These are phyloP conservation scores for Aphidoletes aphidimyza DNA, from an alignment of 2,888 invertebrate species.

Conservation along the genomic window DNA sequence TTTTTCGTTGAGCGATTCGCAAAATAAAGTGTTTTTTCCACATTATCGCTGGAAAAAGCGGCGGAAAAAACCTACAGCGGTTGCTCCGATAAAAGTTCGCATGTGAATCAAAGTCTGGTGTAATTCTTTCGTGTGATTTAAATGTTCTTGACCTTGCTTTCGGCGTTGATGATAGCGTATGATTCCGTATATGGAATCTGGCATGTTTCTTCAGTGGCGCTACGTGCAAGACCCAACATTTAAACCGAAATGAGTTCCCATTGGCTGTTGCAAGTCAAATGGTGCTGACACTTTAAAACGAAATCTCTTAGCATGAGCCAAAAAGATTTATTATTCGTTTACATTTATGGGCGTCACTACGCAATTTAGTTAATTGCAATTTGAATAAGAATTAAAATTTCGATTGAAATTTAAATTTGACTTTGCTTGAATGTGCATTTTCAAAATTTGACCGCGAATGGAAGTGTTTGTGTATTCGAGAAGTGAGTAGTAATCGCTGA, in stretches of 20 bases:
- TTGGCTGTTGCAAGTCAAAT: background rate
- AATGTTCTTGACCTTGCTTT: background rate
- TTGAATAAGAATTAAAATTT: no score
- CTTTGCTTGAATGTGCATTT: no score
- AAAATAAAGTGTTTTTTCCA: background rate
- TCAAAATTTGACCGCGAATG: no score
- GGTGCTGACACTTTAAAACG: no score
- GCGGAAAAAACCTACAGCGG: background rate
- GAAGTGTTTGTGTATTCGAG: no score
- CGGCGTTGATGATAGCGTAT: background rate
- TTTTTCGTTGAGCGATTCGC: background rate
- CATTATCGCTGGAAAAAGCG: background rate
- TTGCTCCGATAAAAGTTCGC: conserved; percentile 1
- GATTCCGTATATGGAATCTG: background rate
- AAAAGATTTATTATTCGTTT: no score
- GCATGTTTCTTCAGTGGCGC: background rate
- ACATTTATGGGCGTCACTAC: no score
- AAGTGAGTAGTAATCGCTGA: no score
- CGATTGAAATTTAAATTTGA: no score
- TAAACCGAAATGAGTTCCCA: background rate
- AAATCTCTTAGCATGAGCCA: no score
- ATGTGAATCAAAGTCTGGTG: background rate
- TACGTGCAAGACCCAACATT: background rate
- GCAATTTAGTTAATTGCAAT: no score
- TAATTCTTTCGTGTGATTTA: background rate